Base-by-base conservation (phyloP, 2,797 vertebrate genomes). In the Erethizon dorsatum region DNA sequence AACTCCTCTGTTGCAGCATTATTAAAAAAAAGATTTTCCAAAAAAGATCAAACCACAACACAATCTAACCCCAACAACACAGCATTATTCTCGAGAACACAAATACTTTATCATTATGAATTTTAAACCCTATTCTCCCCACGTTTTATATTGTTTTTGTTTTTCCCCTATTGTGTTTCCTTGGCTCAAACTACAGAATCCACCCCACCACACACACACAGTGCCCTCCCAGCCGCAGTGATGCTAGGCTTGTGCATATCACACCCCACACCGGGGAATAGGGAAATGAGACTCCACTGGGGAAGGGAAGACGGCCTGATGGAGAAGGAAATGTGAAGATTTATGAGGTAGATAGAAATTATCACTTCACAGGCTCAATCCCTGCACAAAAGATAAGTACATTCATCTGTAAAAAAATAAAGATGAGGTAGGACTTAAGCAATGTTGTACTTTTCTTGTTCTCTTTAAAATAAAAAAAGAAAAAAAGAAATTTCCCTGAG, bases 391-490 rank as follows among this genome's bases (percentile, higher is more conserved):
- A 98, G 98, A 69, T 97, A 99, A 99, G 99, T 99, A 99, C 99
- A 99, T 99, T 99, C 99, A 99, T 99, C 99, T 99, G 99, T 99
- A 99, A 99, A 99, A 99, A 98, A 98, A 98, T 98, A 98, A 99
- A 99, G 99, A 99, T 99, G 99, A 99, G 99, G 99, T 99, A 99
- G 99, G 99, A 99, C 98, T 99, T 99, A 99, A 99, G 99, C 98
- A 99, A 99, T 99, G 99, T 99, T 99, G 99, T 99, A 99, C 98
- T 97, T 98, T 98, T 98, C 98, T 98, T 98, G 98, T 98, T 98
- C 96, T 98, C 96, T 97, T 98, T 97, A 90, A 91, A 99, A 98
- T 98, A 97, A 97, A 95, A 90, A 98, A 98, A 98, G 96, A 97
- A 95, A 90, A 90, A 97, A 98, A 98, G 98, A 98, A 98, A 98